These are phyloP conservation scores for Peromyscus leucopus DNA, from an alignment of 2,113 vertebrate genomes.

Conservation along the genomic window DNA sequence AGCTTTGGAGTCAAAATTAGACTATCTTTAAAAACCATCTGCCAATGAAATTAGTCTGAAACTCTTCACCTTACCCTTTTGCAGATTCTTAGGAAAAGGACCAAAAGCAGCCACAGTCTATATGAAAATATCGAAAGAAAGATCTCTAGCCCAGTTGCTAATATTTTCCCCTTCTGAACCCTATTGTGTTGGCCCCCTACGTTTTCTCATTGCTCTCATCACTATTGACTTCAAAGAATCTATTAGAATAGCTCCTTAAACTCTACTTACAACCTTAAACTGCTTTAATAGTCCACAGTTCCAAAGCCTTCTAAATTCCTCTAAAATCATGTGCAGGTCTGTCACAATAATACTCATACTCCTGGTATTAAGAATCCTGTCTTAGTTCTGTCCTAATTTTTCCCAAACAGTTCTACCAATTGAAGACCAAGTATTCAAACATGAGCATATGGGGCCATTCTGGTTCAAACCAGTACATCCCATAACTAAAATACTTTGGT, in stretches of 20 bases:
- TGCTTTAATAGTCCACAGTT: not conserved
- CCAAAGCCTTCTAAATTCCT: not conserved
- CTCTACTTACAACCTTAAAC: not conserved
- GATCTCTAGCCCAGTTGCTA: not conserved
- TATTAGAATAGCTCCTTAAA: not conserved
- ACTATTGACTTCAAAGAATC: not conserved
- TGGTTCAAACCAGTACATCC: not conserved
- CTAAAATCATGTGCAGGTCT: not conserved
- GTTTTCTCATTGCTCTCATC: not conserved
- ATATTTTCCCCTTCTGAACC: not conserved
- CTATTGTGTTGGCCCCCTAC: not conserved
- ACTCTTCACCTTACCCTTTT: not conserved
- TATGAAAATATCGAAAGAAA: not conserved
- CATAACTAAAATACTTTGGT: not conserved
- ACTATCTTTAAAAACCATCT: not conserved
- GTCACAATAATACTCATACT: not conserved
- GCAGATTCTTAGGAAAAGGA: not conserved
- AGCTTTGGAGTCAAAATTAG: not conserved
- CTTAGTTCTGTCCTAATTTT: not conserved
- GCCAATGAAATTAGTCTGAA: not conserved
- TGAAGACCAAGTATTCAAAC: not conserved
- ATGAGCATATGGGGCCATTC: not conserved
- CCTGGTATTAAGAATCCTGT: not conserved
- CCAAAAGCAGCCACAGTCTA: not conserved
- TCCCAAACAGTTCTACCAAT: not conserved